Evolutionary conservation across 2,888 invertebrate genomes (phyloP), one percentile per base, ranked within the genome.

Genomic region (Mesorhabditis belari): DNA sequence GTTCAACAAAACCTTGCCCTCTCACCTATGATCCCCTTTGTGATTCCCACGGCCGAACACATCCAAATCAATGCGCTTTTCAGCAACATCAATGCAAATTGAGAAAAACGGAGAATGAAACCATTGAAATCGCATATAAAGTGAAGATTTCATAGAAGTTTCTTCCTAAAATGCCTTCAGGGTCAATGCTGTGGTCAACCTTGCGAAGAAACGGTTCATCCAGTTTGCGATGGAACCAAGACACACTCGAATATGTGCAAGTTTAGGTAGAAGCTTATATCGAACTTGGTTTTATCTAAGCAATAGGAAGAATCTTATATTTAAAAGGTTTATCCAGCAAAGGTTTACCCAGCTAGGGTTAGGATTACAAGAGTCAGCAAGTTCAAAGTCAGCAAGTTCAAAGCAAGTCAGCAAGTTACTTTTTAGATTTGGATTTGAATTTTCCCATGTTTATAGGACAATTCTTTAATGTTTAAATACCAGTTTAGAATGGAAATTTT

Each of bases 81-180:
- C 66, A 71, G 53, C 73, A 76, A 5, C 69, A 69, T 54, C 62
- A 69, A 49, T 78, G 77, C 56, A 65, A 76, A 9, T 59, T 65
- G 5, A 61, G 66, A 26, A 65, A 67, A 55, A 62, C 58, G 3
- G 49, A 58, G 26, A 61, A 62, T 21, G 71, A 71, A 61, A 62
- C 55, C 0, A 25, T 75, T 35, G 64, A 66, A 24, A 65, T 75
- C 17, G 65, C 70, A 9, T 69, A 75, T 53, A 65, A 63, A 29
- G 75, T 73, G 70, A 57, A 24, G 26, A n/a, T 44, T 19, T 26
- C 17, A n/a, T 19, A 28, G 9, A 21, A 26, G 12, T 25, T 49
- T 26, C 44, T 35, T 35, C 12, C 44, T 17, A 35, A 35, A 35
- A 35, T 35, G 12, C 44, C 12, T n/a, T 29, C 19, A 66, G 69